These are phyloP conservation scores for Nebria salina DNA, from an alignment of 2,888 invertebrate species.

Conservation along the genomic window DNA sequence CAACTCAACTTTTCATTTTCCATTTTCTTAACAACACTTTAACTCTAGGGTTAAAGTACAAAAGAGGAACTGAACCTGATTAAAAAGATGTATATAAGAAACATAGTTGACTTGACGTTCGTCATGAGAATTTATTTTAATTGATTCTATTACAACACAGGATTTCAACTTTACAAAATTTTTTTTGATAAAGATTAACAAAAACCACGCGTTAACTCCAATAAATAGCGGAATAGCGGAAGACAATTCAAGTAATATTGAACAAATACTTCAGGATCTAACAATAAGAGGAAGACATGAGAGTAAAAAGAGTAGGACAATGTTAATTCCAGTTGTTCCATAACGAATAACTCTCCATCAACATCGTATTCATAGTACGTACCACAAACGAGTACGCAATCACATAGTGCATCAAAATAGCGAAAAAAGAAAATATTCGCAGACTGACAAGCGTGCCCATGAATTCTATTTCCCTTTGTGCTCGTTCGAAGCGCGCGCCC, in stretches of 20 bases:
- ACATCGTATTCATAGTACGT: background rate
- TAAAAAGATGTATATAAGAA: background rate
- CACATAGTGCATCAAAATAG: no score
- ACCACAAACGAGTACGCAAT: background rate
- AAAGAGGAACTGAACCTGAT: background rate
- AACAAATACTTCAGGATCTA: no score
- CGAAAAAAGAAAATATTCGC: constrained; percentile 23
- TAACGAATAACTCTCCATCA: no score
- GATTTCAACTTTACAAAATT: no score
- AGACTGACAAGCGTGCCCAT: constrained; percentile 1
- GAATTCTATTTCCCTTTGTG: constrained; percentile 18
- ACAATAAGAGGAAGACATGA: no score
- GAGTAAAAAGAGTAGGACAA: no score
- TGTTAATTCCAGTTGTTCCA: no score
- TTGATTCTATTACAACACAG: background rate
- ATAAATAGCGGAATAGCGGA: no score
- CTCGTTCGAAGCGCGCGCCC: constrained; percentile 8
- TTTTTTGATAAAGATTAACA: no score
- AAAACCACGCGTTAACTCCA: no score
- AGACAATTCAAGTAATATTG: no score
- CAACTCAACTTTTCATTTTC: background rate
- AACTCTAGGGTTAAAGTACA: background rate
- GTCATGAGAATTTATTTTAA: background rate
- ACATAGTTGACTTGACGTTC: background rate
- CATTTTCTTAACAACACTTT: constrained; percentile 17